Evolutionary conservation across 2,113 vertebrate genomes (phyloP).

Genomic region (Cyphomyrus plagiostoma): DNA sequence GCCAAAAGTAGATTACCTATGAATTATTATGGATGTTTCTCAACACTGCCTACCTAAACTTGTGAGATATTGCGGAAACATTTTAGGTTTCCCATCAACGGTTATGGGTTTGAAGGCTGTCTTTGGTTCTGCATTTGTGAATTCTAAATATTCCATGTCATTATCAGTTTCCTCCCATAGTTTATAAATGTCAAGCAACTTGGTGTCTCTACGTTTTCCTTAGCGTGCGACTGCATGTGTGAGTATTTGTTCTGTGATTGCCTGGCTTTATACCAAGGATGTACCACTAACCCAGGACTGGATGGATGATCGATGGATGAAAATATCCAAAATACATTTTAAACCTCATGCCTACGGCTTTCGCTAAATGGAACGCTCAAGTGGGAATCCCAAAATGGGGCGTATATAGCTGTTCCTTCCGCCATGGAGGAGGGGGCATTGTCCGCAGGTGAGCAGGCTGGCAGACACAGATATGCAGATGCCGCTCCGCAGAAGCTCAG

Average conservation of each 20-base stretch:
- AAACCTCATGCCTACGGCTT: not conserved
- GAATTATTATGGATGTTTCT: not conserved
- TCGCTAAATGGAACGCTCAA: not conserved
- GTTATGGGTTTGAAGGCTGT: not conserved
- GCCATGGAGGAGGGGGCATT: not conserved
- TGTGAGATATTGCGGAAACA: not conserved
- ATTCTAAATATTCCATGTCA: not conserved
- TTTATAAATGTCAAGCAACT: not conserved
- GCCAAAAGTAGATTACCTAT: not conserved
- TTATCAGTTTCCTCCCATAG: not conserved
- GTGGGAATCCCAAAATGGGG: not conserved
- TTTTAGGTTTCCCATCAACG: not conserved
- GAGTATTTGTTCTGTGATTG: not conserved
- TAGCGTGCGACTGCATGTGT: not conserved
- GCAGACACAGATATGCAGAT: slow-evolving; percentile 17
- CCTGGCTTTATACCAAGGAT: not conserved
- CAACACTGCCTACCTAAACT: not conserved
- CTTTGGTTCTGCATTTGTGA: not conserved
- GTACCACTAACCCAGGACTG: not conserved
- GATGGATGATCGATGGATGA: not conserved
- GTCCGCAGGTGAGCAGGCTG: not conserved
- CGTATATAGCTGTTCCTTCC: not conserved
- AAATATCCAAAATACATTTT: not conserved
- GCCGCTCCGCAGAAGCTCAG: slow-evolving; percentile 2
- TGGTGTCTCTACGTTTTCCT: not conserved